Evolutionary conservation across 2,888 invertebrate species (phyloP).

Genomic region (Dinocampus coccinellae): DNA sequence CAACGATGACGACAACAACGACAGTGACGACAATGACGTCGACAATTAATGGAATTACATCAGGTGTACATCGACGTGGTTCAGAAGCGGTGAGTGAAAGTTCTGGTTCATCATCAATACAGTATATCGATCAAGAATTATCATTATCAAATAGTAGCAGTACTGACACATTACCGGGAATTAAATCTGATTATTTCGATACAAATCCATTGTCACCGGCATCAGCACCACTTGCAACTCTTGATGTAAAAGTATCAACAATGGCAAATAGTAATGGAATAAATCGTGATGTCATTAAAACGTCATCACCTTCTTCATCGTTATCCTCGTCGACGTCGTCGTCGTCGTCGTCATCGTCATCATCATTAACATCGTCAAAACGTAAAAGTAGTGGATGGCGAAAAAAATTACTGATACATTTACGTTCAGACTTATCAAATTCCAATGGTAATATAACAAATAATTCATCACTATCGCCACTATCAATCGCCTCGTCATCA

Average conservation of each 20-base stretch:
- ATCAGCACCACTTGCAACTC: conserved; percentile 40
- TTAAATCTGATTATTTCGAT: conserved; percentile 62
- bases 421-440: conserved; percentile 68
- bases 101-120: conserved; percentile 62
- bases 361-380: conserved; percentile 27
- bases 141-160: conserved; percentile 63
- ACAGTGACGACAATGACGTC: no score
- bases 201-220: conserved; percentile 61
- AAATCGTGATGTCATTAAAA: conserved; percentile 24
- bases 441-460: conserved; percentile 54
- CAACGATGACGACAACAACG: neutral
- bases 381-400: conserved; percentile 69
- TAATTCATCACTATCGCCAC: conserved; percentile 54
- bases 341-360: conserved; percentile 13
- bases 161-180: conserved; percentile 65
- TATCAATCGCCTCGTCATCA: conserved; percentile 44
- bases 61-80: conserved; percentile 49
- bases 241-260: conserved; percentile 31
- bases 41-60: conserved; percentile 1
- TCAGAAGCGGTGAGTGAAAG: conserved; percentile 64
- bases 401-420: conserved; percentile 72
- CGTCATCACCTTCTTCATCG: conserved; percentile 17
- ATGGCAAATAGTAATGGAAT: neutral
- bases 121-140: conserved; percentile 64
- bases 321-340: conserved; percentile 7